Conservation (phyloP, 2,113 vertebrate species). For the Burhinus oedicnemus region DNA sequence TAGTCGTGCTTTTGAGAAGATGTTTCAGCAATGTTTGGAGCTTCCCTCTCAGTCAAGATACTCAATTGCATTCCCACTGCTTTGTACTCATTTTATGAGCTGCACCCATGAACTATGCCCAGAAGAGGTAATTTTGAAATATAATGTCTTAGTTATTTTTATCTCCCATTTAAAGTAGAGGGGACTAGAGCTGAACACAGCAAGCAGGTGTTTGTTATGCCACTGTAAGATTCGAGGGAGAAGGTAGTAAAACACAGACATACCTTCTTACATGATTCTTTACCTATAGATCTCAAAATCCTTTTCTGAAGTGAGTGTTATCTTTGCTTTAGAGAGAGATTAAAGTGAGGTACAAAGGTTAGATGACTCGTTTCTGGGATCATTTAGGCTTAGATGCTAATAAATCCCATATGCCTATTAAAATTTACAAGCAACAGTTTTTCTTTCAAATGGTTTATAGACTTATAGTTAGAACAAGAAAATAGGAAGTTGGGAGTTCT, state of each 20-base stretch:
- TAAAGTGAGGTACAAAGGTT: not conserved
- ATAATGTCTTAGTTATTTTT: not conserved
- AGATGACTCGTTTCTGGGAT: not conserved
- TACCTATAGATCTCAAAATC: not conserved
- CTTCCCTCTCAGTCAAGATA: conserved; percentile 97
- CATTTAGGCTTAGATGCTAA: not conserved
- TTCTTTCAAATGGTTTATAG: not conserved
- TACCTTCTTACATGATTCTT: not conserved
- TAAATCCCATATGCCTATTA: not conserved
- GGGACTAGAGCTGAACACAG: not conserved
- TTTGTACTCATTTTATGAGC: conserved; percentile 99
- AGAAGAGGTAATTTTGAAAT: conserved; percentile 87
- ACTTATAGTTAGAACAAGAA: not conserved
- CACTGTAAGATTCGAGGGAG: not conserved
- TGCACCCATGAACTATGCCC: conserved; percentile 97
- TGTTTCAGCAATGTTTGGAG: conserved; percentile 99
- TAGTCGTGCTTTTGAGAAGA: conserved; percentile 98
- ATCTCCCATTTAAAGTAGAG: rapidly evolving
- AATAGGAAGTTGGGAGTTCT: not conserved
- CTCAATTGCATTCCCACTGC: conserved; percentile 96
- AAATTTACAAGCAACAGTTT: not conserved
- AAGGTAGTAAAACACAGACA: not conserved
- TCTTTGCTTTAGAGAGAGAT: not conserved
- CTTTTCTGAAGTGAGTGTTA: not conserved
- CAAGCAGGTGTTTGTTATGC: not conserved